phyloP scores from a whole-genome alignment of 2,888 invertebrate species.

The Drosophila pseudotalamancana region DNA sequence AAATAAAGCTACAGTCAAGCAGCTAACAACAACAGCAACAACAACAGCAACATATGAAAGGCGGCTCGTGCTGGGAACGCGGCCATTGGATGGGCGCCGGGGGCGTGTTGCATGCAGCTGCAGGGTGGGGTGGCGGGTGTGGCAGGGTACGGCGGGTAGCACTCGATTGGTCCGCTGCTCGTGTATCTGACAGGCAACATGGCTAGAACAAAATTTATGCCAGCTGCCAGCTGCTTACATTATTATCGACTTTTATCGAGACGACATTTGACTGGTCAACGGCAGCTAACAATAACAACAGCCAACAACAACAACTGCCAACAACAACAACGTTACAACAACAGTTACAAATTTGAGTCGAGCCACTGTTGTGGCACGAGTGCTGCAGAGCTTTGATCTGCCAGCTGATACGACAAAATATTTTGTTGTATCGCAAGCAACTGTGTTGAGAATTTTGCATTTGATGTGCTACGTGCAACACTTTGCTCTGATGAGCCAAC shows the following conservation, averaged over 20 bases:
- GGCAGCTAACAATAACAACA: slow-evolving; percentile 23
- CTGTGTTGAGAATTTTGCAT: slow-evolving; percentile 26
- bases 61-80: slow-evolving; percentile 50
- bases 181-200: slow-evolving; percentile 57
- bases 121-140: too few relatives aligned
- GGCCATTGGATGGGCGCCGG: slow-evolving; percentile 5
- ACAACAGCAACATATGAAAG: slow-evolving; percentile 41
- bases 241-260: slow-evolving; percentile 73
- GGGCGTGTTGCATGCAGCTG: background rate
- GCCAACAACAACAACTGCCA: background rate
- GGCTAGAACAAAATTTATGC: slow-evolving; percentile 68
- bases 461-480: slow-evolving; percentile 33
- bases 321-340: slow-evolving; percentile 4
- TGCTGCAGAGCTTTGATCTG: slow-evolving; percentile 16
- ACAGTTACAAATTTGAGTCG: slow-evolving; percentile 24
- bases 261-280: slow-evolving; percentile 69
- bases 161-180: slow-evolving; percentile 17
- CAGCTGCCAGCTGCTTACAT: slow-evolving; percentile 68
- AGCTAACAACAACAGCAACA: slow-evolving; percentile 6
- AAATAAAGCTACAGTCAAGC: slow-evolving; percentile 38
- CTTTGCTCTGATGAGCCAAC: background rate
- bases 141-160: background rate
- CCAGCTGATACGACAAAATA: slow-evolving; percentile 33
- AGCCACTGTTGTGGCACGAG: slow-evolving; percentile 38
- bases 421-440: background rate